A percentile compares a stretch with the other conserved stretches of the same genome.
These are phyloP conservation scores for Cirrhinus mrigala DNA, from an alignment of 2,797 vertebrate genomes.

Conservation along the genomic window DNA sequence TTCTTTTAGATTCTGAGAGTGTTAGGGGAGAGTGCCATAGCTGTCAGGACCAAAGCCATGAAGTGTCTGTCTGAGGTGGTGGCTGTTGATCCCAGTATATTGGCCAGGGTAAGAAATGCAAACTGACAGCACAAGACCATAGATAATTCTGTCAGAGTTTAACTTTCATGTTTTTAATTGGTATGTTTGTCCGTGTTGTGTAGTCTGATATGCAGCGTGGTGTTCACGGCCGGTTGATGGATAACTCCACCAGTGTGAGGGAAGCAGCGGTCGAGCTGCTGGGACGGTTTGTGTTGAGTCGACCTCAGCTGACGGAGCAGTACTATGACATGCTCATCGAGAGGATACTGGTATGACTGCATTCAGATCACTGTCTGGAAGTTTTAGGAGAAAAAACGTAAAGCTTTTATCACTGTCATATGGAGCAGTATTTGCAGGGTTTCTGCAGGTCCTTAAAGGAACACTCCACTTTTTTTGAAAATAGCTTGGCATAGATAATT, in stretches of 20 bases:
- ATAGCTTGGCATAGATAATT: no score
- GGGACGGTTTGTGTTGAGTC: conserved; percentile 93
- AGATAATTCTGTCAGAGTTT: neutral
- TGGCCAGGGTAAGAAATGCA: conserved; percentile 87
- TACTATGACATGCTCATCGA: conserved; percentile 99
- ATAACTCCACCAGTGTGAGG: conserved; percentile 96
- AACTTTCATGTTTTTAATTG: neutral
- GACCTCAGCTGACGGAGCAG: conserved; percentile 97
- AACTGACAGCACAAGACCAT: neutral
- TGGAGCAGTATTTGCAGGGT: neutral
- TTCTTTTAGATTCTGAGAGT: conserved; percentile 90
- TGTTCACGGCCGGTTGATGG: conserved; percentile 95
- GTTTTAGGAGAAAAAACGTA: neutral
- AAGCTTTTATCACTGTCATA: no score
- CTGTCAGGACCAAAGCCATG: conserved; percentile 99
- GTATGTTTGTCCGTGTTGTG: conserved; percentile 36
- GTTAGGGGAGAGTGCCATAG: conserved; percentile 98
- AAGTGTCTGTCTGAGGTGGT: conserved; percentile 99
- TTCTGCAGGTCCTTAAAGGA: no score
- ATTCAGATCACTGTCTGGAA: neutral
- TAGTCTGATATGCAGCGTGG: conserved; percentile 97
- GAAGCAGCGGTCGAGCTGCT: conserved; percentile 96
- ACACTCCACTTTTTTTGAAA: no score
- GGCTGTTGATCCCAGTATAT: conserved; percentile 97
- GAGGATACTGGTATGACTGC: conserved; percentile 88